Percentiles rank a stretch among this genome's conserved stretches.
Evolutionary conservation across 2,113 vertebrate genomes (phyloP).

Genomic region (Sphaerodactylus townsendi): DNA sequence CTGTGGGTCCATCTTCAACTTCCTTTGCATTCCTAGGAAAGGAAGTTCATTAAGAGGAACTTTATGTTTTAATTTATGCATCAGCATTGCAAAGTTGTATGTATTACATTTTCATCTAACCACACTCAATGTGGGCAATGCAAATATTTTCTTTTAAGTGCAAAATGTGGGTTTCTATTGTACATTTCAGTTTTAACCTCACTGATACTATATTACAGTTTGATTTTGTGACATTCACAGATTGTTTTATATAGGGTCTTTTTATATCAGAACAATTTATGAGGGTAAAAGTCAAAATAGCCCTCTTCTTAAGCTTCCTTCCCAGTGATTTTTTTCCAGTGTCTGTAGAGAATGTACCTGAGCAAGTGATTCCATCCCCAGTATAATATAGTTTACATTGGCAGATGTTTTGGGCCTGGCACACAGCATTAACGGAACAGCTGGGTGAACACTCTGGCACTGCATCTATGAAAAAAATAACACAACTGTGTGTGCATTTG

Average conservation of each 20-base stretch:
- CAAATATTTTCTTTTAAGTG: not conserved
- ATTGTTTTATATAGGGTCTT: not conserved
- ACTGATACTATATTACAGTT: not conserved
- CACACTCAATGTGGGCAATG: not conserved
- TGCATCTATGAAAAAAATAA: slow-evolving; percentile 63
- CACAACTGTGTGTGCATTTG: not conserved
- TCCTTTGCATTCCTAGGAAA: not conserved
- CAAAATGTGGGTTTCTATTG: not conserved
- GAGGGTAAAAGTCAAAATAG: not conserved
- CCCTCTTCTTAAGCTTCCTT: not conserved
- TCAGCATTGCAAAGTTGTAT: not conserved
- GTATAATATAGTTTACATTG: slow-evolving; percentile 84
- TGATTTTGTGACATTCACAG: not conserved
- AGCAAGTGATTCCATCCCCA: slow-evolving; percentile 89
- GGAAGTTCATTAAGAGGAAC: not conserved
- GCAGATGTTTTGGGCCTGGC: slow-evolving; percentile 85
- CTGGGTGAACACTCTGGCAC: slow-evolving; percentile 75
- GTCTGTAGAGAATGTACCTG: slow-evolving; percentile 72
- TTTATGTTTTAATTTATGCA: not conserved
- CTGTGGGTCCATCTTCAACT: not conserved
- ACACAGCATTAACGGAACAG: slow-evolving; percentile 84
- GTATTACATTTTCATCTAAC: not conserved
- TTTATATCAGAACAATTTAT: not conserved
- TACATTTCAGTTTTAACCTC: not conserved
- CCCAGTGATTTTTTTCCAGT: not conserved